Percentiles rank a stretch among this genome's conserved stretches.
Conservation (phyloP, 2,797 vertebrate genomes). For the Pangasius mekongensis region DNA sequence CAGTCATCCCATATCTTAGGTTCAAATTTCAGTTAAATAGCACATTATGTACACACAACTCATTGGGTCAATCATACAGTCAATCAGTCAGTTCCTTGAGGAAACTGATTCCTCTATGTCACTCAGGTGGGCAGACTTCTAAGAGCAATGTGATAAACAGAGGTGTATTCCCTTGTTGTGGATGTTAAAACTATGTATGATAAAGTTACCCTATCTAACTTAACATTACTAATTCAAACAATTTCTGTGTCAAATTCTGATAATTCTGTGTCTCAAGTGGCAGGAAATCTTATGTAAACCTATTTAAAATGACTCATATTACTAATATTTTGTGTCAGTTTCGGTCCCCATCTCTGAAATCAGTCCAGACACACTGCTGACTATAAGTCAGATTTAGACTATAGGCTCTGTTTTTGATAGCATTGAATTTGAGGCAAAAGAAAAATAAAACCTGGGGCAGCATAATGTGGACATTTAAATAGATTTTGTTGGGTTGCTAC, state of each 20-base stretch:
- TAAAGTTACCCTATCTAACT: background rate
- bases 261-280: background rate
- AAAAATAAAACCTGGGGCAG: too few species aligned
- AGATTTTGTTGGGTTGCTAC: background rate
- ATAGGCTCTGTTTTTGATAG: background rate
- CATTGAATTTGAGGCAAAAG: background rate
- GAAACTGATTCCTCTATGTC: background rate
- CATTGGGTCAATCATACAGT: background rate
- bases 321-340: background rate
- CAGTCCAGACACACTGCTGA: background rate
- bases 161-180: background rate
- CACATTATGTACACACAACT: background rate
- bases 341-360: background rate
- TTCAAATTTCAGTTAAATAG: background rate
- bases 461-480: background rate
- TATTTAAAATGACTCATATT: background rate
- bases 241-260: background rate
- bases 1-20: background rate
- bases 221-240: background rate
- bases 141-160: background rate
- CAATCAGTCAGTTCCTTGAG: background rate
- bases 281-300: background rate
- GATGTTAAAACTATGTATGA: background rate
- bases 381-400: background rate
- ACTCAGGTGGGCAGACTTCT: background rate